These are phyloP conservation scores for Odiellus spinosus DNA, from an alignment of 2,888 invertebrate genomes.

Conservation along the genomic window DNA sequence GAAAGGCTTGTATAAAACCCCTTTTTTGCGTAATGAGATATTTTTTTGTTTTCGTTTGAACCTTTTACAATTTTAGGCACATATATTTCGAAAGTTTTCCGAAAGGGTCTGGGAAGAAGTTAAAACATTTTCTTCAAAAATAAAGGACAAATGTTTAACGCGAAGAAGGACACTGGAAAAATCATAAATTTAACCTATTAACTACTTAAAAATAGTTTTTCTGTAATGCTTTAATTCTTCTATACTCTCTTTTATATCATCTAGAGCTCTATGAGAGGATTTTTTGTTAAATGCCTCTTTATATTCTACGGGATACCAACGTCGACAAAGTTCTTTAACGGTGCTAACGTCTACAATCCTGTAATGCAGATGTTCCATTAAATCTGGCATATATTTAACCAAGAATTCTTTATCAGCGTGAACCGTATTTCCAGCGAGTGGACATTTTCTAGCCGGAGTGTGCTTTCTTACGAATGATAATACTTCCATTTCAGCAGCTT, in stretches of 20 bases:
- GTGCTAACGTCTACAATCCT: conserved; percentile 82
- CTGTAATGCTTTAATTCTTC: neutral
- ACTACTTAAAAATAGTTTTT: neutral
- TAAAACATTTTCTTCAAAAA: too few relatives aligned
- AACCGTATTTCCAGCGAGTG: conserved; percentile 68
- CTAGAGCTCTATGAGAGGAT: neutral
- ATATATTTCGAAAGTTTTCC: too few relatives aligned
- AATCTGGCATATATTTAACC: conserved; percentile 58
- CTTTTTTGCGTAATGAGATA: too few relatives aligned
- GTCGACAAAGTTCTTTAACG: conserved; percentile 56
- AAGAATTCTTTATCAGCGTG: conserved; percentile 70
- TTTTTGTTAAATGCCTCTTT: neutral
- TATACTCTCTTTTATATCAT: neutral
- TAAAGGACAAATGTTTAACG: too few relatives aligned
- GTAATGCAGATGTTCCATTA: conserved; percentile 69
- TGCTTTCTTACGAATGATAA: conserved; percentile 52
- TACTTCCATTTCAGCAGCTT: conserved; percentile 51
- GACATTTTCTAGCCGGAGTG: conserved; percentile 41
- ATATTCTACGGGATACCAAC: neutral
- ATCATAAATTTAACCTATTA: too few relatives aligned
- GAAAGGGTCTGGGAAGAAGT: too few relatives aligned
- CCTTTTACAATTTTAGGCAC: too few relatives aligned
- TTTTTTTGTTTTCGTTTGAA: too few relatives aligned
- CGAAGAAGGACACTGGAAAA: too few relatives aligned
- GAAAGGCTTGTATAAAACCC: too few relatives aligned